Percentiles rank a stretch among this genome's conserved stretches.
Evolutionary conservation across 1,140 invertebrate genomes (phyloP).

Genomic region (Drosophila malerkotliana): DNA sequence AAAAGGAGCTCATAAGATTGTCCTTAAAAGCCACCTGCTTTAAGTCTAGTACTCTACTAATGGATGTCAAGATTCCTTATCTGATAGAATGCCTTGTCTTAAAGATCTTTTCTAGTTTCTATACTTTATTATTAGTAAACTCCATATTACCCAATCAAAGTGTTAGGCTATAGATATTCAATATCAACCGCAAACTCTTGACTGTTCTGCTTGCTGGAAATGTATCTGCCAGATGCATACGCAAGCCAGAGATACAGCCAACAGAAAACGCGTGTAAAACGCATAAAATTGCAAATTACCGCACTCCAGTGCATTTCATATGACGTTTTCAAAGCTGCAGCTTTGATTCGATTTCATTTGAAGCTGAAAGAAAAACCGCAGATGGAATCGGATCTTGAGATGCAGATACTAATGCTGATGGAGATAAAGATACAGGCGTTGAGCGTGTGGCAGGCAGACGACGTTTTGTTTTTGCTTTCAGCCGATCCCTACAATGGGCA

Average conservation of each 20-base stretch:
- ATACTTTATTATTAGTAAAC: not conserved
- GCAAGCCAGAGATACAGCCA: constrained; percentile 43
- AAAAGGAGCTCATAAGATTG: not conserved
- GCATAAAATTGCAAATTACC: constrained; percentile 77
- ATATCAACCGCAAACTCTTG: constrained; percentile 23
- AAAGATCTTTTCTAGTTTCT: not conserved
- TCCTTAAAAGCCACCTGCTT: not conserved
- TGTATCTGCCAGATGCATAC: constrained; percentile 48
- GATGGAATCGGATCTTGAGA: constrained; percentile 18
- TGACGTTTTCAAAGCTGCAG: constrained; percentile 48
- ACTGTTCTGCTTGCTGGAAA: constrained; percentile 29
- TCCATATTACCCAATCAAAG: constrained; percentile 4
- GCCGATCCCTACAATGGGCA: constrained; percentile 64
- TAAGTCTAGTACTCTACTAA: not conserved
- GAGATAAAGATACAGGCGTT: constrained; percentile 36
- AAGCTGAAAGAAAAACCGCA: constrained; percentile 40
- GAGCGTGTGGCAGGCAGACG: constrained; percentile 78
- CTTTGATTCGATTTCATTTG: constrained; percentile 77
- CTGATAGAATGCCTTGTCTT: not conserved
- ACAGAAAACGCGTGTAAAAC: constrained; percentile 60
- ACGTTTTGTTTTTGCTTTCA: constrained; percentile 32
- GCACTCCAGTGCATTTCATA: constrained; percentile 62
- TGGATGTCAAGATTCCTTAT: not conserved
- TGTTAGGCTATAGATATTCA: not conserved
- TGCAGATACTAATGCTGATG: constrained; percentile 17